These are phyloP conservation scores for Lepisosteus osseus DNA, from an alignment of 2,113 vertebrate species.

Conservation along the genomic window DNA sequence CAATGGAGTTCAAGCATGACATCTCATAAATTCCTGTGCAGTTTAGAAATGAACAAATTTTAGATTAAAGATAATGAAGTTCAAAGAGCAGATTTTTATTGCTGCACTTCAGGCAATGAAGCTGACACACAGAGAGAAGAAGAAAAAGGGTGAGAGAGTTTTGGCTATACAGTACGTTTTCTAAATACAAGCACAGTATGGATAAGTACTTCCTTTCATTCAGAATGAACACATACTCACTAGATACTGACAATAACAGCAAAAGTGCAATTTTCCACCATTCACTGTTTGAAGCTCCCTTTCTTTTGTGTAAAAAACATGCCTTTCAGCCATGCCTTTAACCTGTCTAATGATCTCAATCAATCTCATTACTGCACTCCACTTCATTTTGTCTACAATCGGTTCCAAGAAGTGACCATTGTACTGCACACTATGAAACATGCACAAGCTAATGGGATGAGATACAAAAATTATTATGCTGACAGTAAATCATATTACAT, in stretches of 20 bases:
- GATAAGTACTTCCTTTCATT: conserved; percentile 31
- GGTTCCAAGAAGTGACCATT: conserved; percentile 90
- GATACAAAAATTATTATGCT: conserved; percentile 99
- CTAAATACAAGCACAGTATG: conserved; percentile 26
- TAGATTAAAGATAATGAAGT: background rate
- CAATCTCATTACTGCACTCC: conserved; percentile 86
- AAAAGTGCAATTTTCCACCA: conserved; percentile 40
- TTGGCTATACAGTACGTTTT: background rate
- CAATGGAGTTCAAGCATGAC: background rate
- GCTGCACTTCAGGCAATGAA: background rate
- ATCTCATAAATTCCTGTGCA: background rate
- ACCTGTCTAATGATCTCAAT: conserved; percentile 82
- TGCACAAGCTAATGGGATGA: conserved; percentile 98
- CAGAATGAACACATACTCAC: background rate
- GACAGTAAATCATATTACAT: conserved; percentile 99
- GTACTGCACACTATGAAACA: conserved; percentile 88
- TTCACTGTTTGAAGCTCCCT: conserved; percentile 22
- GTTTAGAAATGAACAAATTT: background rate
- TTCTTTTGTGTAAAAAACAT: conserved; percentile 40
- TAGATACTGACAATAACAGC: conserved; percentile 41
- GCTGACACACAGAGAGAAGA: background rate
- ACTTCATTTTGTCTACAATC: conserved; percentile 73
- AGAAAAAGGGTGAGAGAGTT: background rate
- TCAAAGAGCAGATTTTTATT: background rate
- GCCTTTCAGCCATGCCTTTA: conserved; percentile 58